Evolutionary conservation across 2,888 invertebrate species (phyloP).

Genomic region (Lydus trimaculatus): DNA sequence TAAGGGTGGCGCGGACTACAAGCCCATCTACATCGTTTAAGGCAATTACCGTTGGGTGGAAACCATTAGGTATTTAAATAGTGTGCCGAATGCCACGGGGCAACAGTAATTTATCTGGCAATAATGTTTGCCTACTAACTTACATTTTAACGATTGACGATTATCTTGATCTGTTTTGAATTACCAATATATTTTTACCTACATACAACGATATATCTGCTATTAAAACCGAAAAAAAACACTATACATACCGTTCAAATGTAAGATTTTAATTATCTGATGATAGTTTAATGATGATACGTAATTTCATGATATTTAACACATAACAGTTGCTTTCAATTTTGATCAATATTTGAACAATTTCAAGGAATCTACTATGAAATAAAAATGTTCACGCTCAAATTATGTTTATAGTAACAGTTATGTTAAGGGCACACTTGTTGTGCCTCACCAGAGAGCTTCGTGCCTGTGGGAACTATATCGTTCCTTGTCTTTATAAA

Average conservation of each 20-base stretch:
- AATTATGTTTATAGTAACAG: slow-evolving; percentile 62
- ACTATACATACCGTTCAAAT: background rate
- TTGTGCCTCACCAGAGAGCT: slow-evolving; percentile 57
- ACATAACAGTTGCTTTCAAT: slow-evolving; percentile 37
- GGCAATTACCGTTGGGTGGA: slow-evolving; percentile 51
- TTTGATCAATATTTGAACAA: slow-evolving; percentile 50
- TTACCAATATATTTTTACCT: slow-evolving; percentile 17
- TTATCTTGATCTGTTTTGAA: slow-evolving; percentile 24
- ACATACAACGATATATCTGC: background rate
- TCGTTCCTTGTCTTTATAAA: slow-evolving; percentile 37
- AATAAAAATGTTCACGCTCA: slow-evolving; percentile 60
- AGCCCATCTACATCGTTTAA: slow-evolving; percentile 37
- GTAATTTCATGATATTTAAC: background rate
- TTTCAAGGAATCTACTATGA: slow-evolving; percentile 53
- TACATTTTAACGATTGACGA: slow-evolving; percentile 35
- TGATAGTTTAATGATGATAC: slow-evolving; percentile 4
- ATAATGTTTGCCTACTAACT: slow-evolving; percentile 42
- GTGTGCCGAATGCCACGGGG: slow-evolving; percentile 48
- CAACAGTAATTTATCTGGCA: slow-evolving; percentile 44
- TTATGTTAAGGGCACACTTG: slow-evolving; percentile 62
- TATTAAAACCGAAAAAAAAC: background rate
- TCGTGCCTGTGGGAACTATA: slow-evolving; percentile 51
- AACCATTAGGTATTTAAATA: slow-evolving; percentile 51
- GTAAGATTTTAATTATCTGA: background rate
- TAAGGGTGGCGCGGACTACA: slow-evolving; percentile 7